These are phyloP conservation scores for Parambassis ranga DNA, from an alignment of 2,797 vertebrate genomes.

Conservation along the genomic window DNA sequence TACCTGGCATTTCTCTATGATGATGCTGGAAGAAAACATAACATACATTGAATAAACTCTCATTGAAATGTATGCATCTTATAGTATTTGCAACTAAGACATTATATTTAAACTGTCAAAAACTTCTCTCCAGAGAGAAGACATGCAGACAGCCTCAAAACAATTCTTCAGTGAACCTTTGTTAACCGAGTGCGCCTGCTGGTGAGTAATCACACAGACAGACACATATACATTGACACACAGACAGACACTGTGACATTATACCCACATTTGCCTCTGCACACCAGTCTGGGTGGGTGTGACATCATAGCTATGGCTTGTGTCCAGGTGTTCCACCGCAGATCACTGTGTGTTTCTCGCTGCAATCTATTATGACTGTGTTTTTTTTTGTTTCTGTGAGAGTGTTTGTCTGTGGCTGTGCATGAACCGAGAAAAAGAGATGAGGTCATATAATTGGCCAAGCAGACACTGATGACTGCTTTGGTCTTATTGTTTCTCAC, in stretches of 20 bases:
- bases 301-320: constrained; percentile 55
- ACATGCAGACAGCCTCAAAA: constrained; percentile 16
- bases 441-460: constrained; percentile 55
- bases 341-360: constrained; percentile 8
- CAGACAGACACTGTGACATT: constrained; percentile 44
- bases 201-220: constrained; percentile 64
- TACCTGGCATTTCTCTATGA: not conserved
- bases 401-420: constrained; percentile 3
- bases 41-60: too few relatives aligned
- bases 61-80: too few relatives aligned
- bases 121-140: not conserved
- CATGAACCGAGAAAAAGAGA: constrained; percentile 23
- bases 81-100: too few relatives aligned
- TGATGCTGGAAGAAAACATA: not conserved
- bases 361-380: constrained; percentile 10
- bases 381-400: not conserved
- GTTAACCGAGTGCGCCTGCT: constrained; percentile 40
- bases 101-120: not conserved
- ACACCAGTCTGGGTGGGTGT: constrained; percentile 21
- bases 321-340: constrained; percentile 60
- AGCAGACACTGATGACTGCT: constrained; percentile 44
- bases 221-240: constrained; percentile 35
- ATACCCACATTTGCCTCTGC: constrained; percentile 52
- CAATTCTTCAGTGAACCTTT: constrained; percentile 60
- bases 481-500: not conserved